Evolutionary conservation across 2,113 vertebrate species (phyloP), one percentile per base, ranked within the genome.

Genomic region (Odocoileus virginianus): DNA sequence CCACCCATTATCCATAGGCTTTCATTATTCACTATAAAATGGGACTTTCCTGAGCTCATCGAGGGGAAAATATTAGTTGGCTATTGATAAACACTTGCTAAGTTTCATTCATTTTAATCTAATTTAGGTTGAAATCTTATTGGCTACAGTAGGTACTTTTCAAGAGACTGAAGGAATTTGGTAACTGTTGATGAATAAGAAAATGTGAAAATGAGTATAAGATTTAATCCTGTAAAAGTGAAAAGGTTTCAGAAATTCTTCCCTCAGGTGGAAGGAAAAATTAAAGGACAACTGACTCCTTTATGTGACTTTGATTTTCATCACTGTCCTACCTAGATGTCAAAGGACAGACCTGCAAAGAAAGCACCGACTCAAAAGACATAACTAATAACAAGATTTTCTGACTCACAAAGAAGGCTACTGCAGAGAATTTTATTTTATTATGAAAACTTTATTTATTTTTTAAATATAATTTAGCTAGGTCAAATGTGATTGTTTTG

Each of bases 91-190:
- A 55, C 23, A 89, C 93, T 84, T 89, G 28, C 15, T 93, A 89
- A 84, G 5, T 93, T 96, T 93, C 67, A 57, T 92, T 90, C 71
- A 54, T 94, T 95, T 97, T 78, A 88, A 21, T 74, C 25, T 91
- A 52, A 78, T 93, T 95, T 95, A 92, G 33, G 23, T 64, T 74
- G 96, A 95, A 25, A 86, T 81, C 25, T 11, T 82, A 52, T 74
- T 89, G 58, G 23, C 79, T 87, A 60, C 25, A 58, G 3, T 58
- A 94, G 36, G 27, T 79, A 67, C 16, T 82, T 86, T 30, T 88
- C 47, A 89, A 92, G 33, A 61, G 47, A 25, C 81, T 81, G 87
- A 60, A 23, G 15, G 40, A n/a, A 82, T 67, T 16, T 61, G 61
- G 82, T 61, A 43, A 55, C 23, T 76, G 1, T 14, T 15, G 5